phyloP scores from a whole-genome alignment of 1,140 invertebrate species.

The Drosophila repleta region DNA sequence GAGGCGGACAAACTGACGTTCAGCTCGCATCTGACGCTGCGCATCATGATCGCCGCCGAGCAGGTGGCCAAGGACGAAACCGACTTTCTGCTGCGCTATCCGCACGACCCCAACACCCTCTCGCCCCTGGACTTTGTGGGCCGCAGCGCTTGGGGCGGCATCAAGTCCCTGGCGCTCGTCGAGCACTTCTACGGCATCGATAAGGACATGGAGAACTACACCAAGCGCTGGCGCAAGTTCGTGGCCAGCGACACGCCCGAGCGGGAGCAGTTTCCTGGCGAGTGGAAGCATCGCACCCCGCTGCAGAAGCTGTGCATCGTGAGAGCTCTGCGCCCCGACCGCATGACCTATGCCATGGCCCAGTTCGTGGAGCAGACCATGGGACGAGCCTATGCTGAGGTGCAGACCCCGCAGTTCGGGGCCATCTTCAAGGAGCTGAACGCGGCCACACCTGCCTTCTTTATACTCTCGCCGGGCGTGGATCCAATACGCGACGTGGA shows the following conservation, averaged over 20 bases:
- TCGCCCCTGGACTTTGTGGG: constrained; percentile 94
- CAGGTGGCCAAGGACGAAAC: constrained; percentile 90
- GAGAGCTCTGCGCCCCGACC: constrained; percentile 93
- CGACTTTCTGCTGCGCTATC: constrained; percentile 95
- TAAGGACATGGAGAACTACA: constrained; percentile 96
- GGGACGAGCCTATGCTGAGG: constrained; percentile 92
- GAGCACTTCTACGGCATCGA: constrained; percentile 95
- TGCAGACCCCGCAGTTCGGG: constrained; percentile 90
- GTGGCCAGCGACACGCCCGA: constrained; percentile 96
- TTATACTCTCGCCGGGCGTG: constrained; percentile 97
- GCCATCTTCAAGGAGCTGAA: constrained; percentile 95
- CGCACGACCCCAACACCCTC: constrained; percentile 86
- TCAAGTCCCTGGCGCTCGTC: constrained; percentile 91
- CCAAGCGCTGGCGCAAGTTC: constrained; percentile 96
- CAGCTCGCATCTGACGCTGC: constrained; percentile 93
- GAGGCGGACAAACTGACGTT: constrained; percentile 97
- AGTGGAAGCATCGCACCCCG: constrained; percentile 97
- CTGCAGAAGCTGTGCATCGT: constrained; percentile 96
- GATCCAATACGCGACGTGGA: constrained; percentile 97
- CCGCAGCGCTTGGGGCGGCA: constrained; percentile 93
- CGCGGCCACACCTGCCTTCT: constrained; percentile 94
- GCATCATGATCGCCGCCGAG: constrained; percentile 88
- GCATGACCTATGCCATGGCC: constrained; percentile 78
- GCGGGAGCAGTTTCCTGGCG: constrained; percentile 96
- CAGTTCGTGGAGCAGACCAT: constrained; percentile 94